These are phyloP conservation scores for Drosophila miranda DNA, from an alignment of 1,140 invertebrate genomes.

Conservation along the genomic window DNA sequence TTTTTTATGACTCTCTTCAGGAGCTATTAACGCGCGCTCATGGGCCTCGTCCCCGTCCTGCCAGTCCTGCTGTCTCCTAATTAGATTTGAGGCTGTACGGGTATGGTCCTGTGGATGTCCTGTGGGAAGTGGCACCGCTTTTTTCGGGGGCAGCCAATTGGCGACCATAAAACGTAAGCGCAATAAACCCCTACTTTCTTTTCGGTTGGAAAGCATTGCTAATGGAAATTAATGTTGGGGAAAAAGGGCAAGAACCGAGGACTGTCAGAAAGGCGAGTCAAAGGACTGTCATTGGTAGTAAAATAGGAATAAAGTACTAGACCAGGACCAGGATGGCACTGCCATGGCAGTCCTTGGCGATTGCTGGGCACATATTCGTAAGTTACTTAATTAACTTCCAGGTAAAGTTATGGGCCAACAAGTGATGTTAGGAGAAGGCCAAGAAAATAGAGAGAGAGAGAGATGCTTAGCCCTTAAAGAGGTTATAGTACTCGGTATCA, in stretches of 20 bases:
- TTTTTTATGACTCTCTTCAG: constrained; percentile 55
- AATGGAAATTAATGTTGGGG: constrained; percentile 68
- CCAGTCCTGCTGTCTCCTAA: constrained; percentile 41
- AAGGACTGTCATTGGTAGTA: no score
- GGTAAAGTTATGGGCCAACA: constrained; percentile 32
- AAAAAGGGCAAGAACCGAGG: no score
- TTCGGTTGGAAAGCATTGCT: constrained; percentile 31
- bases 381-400: constrained; percentile 68
- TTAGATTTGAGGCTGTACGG: constrained; percentile 58
- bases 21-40: constrained; percentile 47
- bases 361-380: constrained; percentile 52
- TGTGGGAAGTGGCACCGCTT: constrained; percentile 17
- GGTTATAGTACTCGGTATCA: no score
- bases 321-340: constrained; percentile 6
- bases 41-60: constrained; percentile 16
- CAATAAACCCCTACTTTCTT: constrained; percentile 56
- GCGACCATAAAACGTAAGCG: constrained; percentile 61
- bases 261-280: no score
- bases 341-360: constrained; percentile 18
- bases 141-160: constrained; percentile 36
- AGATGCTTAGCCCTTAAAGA: no score
- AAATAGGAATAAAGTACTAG: no score
- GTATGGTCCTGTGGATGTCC: constrained; percentile 17
- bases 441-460: neutral
- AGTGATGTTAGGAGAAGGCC: constrained; percentile 20